Percentiles rank a stretch among this genome's conserved stretches.
phyloP scores from a whole-genome alignment of 2,797 vertebrate species.

The Muraenolepis orangiensis region DNA sequence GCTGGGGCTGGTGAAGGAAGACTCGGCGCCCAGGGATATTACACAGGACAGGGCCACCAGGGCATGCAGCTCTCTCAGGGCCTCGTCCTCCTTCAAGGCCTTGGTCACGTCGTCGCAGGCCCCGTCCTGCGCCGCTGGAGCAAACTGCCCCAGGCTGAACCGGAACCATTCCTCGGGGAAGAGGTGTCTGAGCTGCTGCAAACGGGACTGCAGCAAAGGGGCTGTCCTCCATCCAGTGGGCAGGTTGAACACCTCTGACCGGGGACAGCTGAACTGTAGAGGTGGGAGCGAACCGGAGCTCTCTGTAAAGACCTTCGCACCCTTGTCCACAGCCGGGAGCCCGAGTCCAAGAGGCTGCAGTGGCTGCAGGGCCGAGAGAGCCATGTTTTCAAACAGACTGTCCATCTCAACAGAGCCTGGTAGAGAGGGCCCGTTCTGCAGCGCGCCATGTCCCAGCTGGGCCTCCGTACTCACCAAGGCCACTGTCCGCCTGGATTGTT shows the following conservation, averaged over 20 bases:
- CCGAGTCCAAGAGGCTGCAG: constrained; percentile 82
- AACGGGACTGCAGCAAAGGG: constrained; percentile 74
- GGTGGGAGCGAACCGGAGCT: constrained; percentile 55
- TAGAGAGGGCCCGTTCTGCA: constrained; percentile 75
- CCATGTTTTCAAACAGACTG: constrained; percentile 72
- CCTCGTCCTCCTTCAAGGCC: constrained; percentile 82
- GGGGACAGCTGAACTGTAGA: constrained; percentile 82
- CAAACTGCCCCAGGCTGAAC: constrained; percentile 81
- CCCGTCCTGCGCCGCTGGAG: constrained; percentile 78
- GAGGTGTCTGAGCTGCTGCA: constrained; percentile 79
- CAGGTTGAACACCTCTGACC: constrained; percentile 81
- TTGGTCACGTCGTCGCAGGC: constrained; percentile 77
- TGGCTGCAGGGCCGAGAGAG: constrained; percentile 74
- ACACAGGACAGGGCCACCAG: constrained; percentile 84
- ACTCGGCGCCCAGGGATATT: constrained; percentile 85
- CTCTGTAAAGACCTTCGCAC: constrained; percentile 57
- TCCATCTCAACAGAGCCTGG: constrained; percentile 88
- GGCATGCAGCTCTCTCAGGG: constrained; percentile 83
- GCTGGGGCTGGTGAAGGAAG: constrained; percentile 81
- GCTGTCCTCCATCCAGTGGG: constrained; percentile 85
- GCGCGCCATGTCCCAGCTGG: constrained; percentile 55
- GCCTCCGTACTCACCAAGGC: constrained; percentile 72
- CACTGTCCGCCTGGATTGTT: constrained; percentile 72
- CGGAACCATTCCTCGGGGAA: constrained; percentile 95
- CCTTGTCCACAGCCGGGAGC: constrained; percentile 83